Evolutionary conservation across 2,888 invertebrate genomes (phyloP).

Genomic region (Eurytoma adleriae): DNA sequence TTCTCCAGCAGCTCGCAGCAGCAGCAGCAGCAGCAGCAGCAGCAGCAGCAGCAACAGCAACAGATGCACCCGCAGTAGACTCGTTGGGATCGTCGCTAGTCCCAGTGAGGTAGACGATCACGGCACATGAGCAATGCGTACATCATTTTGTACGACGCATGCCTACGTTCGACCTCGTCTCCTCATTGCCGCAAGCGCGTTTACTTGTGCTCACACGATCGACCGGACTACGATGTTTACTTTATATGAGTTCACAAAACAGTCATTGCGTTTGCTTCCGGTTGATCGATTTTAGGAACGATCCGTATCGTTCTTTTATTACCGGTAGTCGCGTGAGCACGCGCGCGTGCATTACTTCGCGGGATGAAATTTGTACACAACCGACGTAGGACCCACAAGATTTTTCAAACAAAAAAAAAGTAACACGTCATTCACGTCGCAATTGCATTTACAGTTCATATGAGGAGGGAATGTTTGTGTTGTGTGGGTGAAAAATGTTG

Average conservation of each 20-base stretch:
- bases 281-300: no score
- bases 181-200: no score
- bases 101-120: background rate
- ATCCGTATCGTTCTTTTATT: no score
- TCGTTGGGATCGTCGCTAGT: slow-evolving; percentile 15
- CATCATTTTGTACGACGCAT: background rate
- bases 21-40: slow-evolving; percentile 27
- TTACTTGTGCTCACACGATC: no score
- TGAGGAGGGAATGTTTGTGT: slow-evolving; percentile 9
- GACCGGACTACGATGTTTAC: no score
- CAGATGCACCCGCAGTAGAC: slow-evolving; percentile 9
- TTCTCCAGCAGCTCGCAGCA: slow-evolving; percentile 34
- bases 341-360: no score
- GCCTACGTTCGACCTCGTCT: no score
- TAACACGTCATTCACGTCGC: background rate
- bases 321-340: no score
- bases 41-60: slow-evolving; percentile 19
- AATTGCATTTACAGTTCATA: slow-evolving; percentile 22
- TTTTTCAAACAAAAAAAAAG: background rate
- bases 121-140: background rate
- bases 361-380: slow-evolving; percentile 7
- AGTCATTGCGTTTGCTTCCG: no score
- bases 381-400: background rate
- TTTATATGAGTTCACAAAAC: no score
- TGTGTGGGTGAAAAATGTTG: slow-evolving; percentile 7